Percentiles rank a stretch among this genome's conserved stretches.
These are phyloP conservation scores for Nephila pilipes DNA, from an alignment of 1,140 invertebrate species.

Conservation along the genomic window DNA sequence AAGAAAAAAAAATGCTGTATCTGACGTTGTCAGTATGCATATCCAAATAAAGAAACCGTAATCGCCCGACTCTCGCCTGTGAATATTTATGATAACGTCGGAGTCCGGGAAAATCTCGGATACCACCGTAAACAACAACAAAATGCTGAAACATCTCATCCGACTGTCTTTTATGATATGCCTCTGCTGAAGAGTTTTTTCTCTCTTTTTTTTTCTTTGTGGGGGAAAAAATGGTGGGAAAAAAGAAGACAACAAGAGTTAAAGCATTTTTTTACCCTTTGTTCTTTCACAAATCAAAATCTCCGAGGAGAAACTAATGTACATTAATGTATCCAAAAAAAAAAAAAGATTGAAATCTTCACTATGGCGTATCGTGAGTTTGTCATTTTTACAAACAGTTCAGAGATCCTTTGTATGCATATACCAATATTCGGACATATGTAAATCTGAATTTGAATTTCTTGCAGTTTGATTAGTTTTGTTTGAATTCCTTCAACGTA, in stretches of 20 bases:
- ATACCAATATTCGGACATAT: background rate
- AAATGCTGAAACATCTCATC: background rate
- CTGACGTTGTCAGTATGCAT: too few species aligned
- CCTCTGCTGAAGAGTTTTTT: background rate
- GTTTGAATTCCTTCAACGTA: too few species aligned
- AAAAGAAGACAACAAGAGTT: background rate
- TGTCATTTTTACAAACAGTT: background rate
- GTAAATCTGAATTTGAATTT: background rate
- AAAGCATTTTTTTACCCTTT: background rate
- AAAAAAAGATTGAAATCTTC: background rate
- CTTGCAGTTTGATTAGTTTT: too few species aligned
- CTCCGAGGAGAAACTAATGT: background rate
- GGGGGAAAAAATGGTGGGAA: background rate
- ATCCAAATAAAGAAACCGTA: background rate
- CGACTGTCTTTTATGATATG: constrained; percentile 10
- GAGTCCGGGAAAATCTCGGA: background rate
- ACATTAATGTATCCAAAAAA: background rate
- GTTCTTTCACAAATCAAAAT: background rate
- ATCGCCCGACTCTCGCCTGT: background rate
- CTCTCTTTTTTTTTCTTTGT: background rate
- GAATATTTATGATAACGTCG: background rate
- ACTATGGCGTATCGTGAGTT: background rate
- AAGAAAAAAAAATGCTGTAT: too few species aligned
- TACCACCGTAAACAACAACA: constrained; percentile 11
- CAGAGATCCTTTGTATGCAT: background rate